phyloP scores from a whole-genome alignment of 30 jellyfish, hydroid and myxozoan species.

The Turritopsis dohrnii region DNA sequence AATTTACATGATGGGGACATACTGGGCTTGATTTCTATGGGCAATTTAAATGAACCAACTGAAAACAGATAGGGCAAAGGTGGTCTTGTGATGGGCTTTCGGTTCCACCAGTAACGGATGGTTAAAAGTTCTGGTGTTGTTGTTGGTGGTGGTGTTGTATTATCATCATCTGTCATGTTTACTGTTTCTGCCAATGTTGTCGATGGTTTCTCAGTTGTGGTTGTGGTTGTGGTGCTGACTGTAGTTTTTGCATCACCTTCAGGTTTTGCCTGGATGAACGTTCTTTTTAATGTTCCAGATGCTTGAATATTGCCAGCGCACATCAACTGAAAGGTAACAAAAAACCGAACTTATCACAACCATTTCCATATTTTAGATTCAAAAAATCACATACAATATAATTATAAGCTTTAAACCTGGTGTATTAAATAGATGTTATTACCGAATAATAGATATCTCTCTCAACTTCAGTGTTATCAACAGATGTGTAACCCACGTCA shows the following conservation, averaged over 20 bases:
- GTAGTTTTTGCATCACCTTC: slow-evolving; percentile 18
- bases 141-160: neutral
- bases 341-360: too few relatives aligned
- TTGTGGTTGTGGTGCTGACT: slow-evolving; percentile 22
- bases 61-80: slow-evolving; percentile 59
- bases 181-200: neutral
- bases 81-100: slow-evolving; percentile 58
- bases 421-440: neutral
- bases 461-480: slow-evolving; percentile 24
- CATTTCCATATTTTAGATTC: too few relatives aligned
- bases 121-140: neutral
- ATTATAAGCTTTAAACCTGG: neutral
- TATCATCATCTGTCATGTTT: neutral
- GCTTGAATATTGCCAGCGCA: slow-evolving; percentile 64
- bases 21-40: slow-evolving; percentile 45
- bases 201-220: neutral
- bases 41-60: slow-evolving; percentile 37
- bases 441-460: slow-evolving; percentile 54
- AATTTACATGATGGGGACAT: slow-evolving; percentile 74
- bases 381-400: slow-evolving; percentile 18
- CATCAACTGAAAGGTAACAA: slow-evolving; percentile 39
- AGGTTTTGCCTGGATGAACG: slow-evolving; percentile 8
- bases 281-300: slow-evolving; percentile 35
- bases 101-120: neutral
- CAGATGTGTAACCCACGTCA: slow-evolving; percentile 56